Evolutionary conservation across 1,140 invertebrate genomes (phyloP).

Genomic region (Sinella curviseta): DNA sequence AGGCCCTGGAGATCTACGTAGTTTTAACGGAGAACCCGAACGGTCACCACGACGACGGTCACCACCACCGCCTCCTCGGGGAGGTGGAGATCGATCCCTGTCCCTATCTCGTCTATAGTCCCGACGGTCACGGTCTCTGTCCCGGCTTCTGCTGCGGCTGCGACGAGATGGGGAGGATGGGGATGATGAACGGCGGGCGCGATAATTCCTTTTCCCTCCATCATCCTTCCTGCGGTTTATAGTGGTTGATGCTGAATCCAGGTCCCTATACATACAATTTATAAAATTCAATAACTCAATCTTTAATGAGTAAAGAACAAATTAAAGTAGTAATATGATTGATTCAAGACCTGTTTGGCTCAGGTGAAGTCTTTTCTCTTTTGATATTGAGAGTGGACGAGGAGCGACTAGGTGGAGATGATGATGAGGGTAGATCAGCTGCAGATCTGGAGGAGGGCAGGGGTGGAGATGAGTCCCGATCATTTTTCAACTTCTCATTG

Average conservation of each 20-base stretch:
- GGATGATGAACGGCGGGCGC: neutral
- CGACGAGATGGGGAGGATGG: neutral
- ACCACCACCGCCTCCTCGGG: neutral
- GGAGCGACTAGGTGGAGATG: neutral
- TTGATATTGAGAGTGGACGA: neutral
- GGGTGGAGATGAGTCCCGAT: constrained; percentile 42
- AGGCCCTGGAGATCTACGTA: constrained; percentile 8
- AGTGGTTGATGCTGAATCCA: constrained; percentile 23
- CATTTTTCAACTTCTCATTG: constrained; percentile 40
- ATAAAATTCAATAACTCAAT: constrained; percentile 1
- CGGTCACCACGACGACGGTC: neutral
- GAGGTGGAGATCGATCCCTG: neutral
- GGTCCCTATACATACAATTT: constrained; percentile 28
- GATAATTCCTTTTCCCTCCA: constrained; percentile 8
- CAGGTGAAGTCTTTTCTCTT: neutral
- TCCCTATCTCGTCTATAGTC: constrained; percentile 1
- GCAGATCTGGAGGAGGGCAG: neutral
- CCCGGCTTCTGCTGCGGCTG: neutral
- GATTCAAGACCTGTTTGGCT: neutral
- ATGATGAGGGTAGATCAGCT: neutral
- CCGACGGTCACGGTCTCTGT: neutral
- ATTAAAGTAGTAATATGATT: no score
- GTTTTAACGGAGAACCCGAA: neutral
- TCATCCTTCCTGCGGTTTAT: constrained; percentile 42
- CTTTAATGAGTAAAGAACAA: no score